Base-by-base conservation (phyloP, 1,140 invertebrate species). In the Aplysia californica region DNA sequence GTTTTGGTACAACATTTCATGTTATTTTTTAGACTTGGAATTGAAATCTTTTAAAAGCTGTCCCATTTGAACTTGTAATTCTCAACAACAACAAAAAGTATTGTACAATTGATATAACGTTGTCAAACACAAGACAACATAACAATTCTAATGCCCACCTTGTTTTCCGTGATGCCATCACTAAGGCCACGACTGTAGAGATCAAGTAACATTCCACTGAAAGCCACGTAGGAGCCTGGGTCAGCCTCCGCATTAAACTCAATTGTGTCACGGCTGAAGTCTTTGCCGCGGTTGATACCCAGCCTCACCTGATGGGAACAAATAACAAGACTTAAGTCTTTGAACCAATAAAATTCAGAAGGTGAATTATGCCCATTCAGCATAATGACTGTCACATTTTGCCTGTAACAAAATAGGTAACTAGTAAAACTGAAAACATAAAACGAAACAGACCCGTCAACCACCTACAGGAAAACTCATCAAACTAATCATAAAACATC, bases 121-220 rank as follows among this genome's bases (percentile, higher is more conserved):
- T n/a, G n/a, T n/a, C n/a, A n/a, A n/a, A n/a, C n/a, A n/a, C n/a
- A n/a, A n/a, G n/a, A n/a, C n/a, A n/a, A n/a, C n/a, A n/a, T n/a
- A n/a, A n/a, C n/a, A n/a, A n/a, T n/a, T n/a, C n/a, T n/a, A n/a
- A n/a, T n/a, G 31, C 83, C 87, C 86, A 95, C 94, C 88, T 96
- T 95, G 15, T 95, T 94, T 87, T 97, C 96, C 6, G 94, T 95
- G 29, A 98, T 90, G 82, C 97, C 96, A 90, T 97, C 97, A 74
- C 96, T 96, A 35, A 96, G 94, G 88, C 97, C 96, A 94, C 98
- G 95, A 0, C 93, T 94, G 85, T 95, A 97, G 85, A 98, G 95
- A 61, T 95, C 93, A 83, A 82, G 76, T 10, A 84, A 83, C 75
- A 88, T 85, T 31, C 86, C 87, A 56, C 82, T 77, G 0, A 98